These are phyloP conservation scores for Clinocottus analis DNA, from an alignment of 2,113 vertebrate genomes.

Conservation along the genomic window DNA sequence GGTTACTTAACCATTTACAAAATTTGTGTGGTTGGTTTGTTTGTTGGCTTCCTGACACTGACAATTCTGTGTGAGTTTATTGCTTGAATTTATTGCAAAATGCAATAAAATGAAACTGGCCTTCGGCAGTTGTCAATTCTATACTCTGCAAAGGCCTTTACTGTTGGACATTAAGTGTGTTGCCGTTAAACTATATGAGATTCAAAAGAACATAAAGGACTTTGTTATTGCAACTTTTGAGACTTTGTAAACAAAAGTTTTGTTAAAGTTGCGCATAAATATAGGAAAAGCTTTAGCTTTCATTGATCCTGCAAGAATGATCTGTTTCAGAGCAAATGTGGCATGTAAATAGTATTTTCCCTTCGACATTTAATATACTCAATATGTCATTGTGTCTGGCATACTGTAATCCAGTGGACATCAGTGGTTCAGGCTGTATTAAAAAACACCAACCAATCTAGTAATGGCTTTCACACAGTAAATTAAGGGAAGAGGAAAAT, in stretches of 20 bases:
- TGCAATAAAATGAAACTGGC: conserved; percentile 14
- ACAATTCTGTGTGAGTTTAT: background rate
- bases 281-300: background rate
- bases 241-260: conserved; percentile 1
- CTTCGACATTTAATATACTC: conserved; percentile 1
- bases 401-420: background rate
- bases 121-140: conserved; percentile 5
- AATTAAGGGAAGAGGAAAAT: background rate
- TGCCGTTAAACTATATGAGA: conserved; percentile 2
- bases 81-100: conserved; percentile 11
- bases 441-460: conserved; percentile 2
- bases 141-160: conserved; percentile 5
- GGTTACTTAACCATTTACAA: background rate
- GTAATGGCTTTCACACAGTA: background rate
- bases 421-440: background rate
- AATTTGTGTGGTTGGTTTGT: conserved; percentile 9
- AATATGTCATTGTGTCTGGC: background rate
- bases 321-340: conserved; percentile 5
- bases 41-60: conserved; percentile 5
- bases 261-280: background rate
- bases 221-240: conserved; percentile 19
- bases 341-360: background rate
- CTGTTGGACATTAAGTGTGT: conserved; percentile 11
- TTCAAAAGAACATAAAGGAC: conserved; percentile 14
- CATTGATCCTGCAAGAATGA: background rate